Base-by-base conservation (phyloP, 2,797 vertebrate genomes). In the Hippoglossus hippoglossus region DNA sequence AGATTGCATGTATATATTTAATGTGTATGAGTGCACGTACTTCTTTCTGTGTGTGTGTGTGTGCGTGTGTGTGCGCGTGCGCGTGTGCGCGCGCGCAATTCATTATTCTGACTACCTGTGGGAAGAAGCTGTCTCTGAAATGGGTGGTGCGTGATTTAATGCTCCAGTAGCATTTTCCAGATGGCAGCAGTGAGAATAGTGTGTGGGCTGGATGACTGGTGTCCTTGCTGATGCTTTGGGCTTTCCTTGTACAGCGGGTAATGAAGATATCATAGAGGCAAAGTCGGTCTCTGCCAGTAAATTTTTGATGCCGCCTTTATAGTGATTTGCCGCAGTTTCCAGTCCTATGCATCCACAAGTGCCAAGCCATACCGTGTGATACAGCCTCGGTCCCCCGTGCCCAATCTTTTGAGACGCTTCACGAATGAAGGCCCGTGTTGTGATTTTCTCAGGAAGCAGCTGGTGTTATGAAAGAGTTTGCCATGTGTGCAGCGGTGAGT, bases 141-240 rank as follows among this genome's bases (percentile, higher is more conserved):
- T n/a, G 58, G 80, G 19, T 50, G 69, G 46, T 71, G 73, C 39
- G 46, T 88, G 88, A 91, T 91, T 87, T 89, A 88, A 89, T 86
- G 85, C 81, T 84, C 79, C 12, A 49, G 73, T 84, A 77, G 77
- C 67, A 1, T 89, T 89, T 83, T 86, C 81, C 89, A 91, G 81
- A 89, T 87, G 87, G 86, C 84, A 87, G 72, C 61, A 77, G 54
- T 71, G 77, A 88, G 82, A 77, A 82, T 81, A 80, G 75, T 82
- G 79, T 87, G 89, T 86, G 87, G 85, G 86, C 75, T 74, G 83
- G 82, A 76, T 86, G 84, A 85, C 82, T 89, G 81, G 77, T 88
- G 86, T 91, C 88, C 86, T 87, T 88, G 86, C 85, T 84, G 86
- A 84, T 84, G 83, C 83, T 87, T 31, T 83, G 75, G 82, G 88